Percentiles rank a stretch among this genome's conserved stretches.
These are phyloP conservation scores for Scortum barcoo DNA, from an alignment of 2,113 vertebrate species.

Conservation along the genomic window DNA sequence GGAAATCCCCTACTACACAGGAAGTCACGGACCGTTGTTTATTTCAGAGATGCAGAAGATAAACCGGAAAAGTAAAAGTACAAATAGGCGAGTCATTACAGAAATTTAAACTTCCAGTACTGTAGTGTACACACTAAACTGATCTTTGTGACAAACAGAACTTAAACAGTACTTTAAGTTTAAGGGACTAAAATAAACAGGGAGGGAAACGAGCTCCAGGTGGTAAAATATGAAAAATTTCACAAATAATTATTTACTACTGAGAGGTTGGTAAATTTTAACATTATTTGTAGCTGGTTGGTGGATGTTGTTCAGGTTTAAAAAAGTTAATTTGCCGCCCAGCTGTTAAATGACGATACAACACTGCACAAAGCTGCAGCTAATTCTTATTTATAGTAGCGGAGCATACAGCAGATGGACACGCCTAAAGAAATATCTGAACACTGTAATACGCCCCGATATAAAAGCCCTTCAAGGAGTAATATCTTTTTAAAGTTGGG, in stretches of 20 bases:
- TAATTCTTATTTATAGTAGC: not conserved
- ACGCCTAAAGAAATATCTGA: not conserved
- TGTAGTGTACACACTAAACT: not conserved
- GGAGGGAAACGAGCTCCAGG: too few relatives aligned
- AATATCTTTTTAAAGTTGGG: not conserved
- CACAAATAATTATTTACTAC: too few relatives aligned
- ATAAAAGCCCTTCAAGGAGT: not conserved
- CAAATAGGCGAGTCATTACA: not conserved
- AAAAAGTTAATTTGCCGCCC: too few relatives aligned
- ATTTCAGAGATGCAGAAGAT: constrained; percentile 17
- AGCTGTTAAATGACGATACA: not conserved
- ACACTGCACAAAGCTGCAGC: not conserved
- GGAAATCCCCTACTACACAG: constrained; percentile 1
- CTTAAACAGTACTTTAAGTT: not conserved
- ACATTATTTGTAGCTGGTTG: too few relatives aligned
- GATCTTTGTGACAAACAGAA: not conserved
- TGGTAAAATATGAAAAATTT: too few relatives aligned
- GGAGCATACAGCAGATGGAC: not conserved
- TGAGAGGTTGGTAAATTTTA: not conserved
- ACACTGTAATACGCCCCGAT: not conserved
- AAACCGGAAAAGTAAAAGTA: not conserved
- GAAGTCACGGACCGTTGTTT: constrained; percentile 27
- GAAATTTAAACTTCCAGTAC: not conserved
- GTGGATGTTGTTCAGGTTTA: too few relatives aligned
- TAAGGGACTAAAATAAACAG: not conserved